These are phyloP conservation scores for Drosophila siamana DNA, from an alignment of 2,888 invertebrate species.

Conservation along the genomic window DNA sequence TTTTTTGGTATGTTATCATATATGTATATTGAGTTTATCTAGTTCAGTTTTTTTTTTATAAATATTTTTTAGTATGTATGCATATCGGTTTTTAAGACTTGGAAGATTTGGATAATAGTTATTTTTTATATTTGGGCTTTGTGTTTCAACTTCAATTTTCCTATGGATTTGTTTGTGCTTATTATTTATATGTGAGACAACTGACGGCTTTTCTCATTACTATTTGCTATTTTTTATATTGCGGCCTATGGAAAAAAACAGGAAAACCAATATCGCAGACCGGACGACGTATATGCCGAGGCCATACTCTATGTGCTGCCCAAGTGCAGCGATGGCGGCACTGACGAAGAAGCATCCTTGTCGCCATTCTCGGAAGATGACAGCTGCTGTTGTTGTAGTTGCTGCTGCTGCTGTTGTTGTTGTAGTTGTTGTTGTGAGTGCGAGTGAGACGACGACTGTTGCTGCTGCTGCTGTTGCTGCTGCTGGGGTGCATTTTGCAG, in stretches of 20 bases:
- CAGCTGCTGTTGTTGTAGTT: slow-evolving; percentile 48
- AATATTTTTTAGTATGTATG: slow-evolving; percentile 1
- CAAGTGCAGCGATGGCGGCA: slow-evolving; percentile 51
- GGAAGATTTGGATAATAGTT: slow-evolving; percentile 21
- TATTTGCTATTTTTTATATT: slow-evolving; percentile 19
- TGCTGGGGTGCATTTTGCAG: slow-evolving; percentile 61
- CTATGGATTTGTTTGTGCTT: slow-evolving; percentile 18
- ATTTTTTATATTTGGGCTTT: slow-evolving; percentile 5
- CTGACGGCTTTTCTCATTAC: slow-evolving; percentile 8
- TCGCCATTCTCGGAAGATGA: slow-evolving; percentile 87
- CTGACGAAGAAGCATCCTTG: slow-evolving; percentile 75
- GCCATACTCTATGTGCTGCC: slow-evolving; percentile 82
- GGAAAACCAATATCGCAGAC: slow-evolving; percentile 85
- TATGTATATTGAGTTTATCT: background rate
- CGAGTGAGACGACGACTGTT: slow-evolving; percentile 10
- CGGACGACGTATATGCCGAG: slow-evolving; percentile 85
- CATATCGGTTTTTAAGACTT: slow-evolving; percentile 6
- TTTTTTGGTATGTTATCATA: background rate
- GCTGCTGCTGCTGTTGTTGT: slow-evolving; percentile 55
- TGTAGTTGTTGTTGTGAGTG: slow-evolving; percentile 48
- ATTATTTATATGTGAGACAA: slow-evolving; percentile 8
- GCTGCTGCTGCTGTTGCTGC: slow-evolving; percentile 42
- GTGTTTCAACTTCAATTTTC: slow-evolving; percentile 4
- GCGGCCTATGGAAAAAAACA: slow-evolving; percentile 82
- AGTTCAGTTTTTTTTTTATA: slow-evolving; percentile 24